Evolutionary conservation across 1,140 invertebrate species (phyloP).

Genomic region (Bombus waltoni): DNA sequence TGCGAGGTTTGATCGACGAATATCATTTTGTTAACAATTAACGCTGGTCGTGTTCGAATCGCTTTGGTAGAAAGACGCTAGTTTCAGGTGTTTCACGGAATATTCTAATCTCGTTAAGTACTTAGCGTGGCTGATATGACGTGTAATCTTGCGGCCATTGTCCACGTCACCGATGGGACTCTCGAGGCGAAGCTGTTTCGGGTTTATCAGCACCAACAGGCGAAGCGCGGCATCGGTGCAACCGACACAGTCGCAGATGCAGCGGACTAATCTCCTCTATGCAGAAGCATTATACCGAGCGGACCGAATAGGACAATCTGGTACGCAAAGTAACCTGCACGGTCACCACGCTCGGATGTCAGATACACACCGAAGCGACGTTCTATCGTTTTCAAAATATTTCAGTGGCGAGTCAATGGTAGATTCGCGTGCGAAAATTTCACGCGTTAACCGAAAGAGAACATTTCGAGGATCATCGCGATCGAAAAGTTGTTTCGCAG

Average conservation of each 20-base stretch:
- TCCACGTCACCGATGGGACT: conserved; percentile 28
- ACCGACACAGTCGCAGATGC: conserved; percentile 48
- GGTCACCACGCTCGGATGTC: background rate
- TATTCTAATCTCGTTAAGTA: conserved; percentile 47
- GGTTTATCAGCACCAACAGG: conserved; percentile 56
- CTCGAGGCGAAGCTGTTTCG: conserved; percentile 19
- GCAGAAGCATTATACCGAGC: conserved; percentile 34
- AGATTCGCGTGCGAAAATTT: background rate
- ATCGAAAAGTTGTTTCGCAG: background rate
- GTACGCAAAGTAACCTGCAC: conserved; percentile 29
- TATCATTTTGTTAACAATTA: background rate
- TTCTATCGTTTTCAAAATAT: background rate
- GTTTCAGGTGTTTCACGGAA: conserved; percentile 8
- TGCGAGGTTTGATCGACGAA: background rate
- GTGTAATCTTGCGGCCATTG: conserved; percentile 52
- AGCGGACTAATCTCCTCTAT: conserved; percentile 58
- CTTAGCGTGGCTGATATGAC: conserved; percentile 46
- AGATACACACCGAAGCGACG: conserved; percentile 18
- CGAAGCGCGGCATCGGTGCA: conserved; percentile 5
- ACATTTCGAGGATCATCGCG: background rate
- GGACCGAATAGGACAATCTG: conserved; percentile 38
- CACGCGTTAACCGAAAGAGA: background rate
- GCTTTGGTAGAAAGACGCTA: conserved; percentile 23
- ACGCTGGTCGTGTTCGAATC: background rate
- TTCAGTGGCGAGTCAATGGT: too few species aligned